These are phyloP conservation scores for Arctia plantaginis DNA, from an alignment of 2,888 invertebrate species.

Conservation along the genomic window DNA sequence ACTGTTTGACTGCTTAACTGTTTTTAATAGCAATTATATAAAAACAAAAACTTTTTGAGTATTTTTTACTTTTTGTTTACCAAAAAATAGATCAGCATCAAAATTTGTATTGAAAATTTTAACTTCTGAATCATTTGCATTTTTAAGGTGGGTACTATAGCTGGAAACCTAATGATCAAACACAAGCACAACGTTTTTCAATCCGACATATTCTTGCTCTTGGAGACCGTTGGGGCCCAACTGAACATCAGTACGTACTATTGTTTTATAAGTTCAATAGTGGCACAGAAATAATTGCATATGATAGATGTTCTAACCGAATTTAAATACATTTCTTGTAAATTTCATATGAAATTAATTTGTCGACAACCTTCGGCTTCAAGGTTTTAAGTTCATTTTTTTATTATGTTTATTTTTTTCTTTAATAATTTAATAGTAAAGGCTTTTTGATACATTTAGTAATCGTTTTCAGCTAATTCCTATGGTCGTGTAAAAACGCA, in stretches of 20 bases:
- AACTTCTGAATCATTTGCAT: not conserved
- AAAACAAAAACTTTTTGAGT: no score
- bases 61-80: not conserved
- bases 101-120: not conserved
- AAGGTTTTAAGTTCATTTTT: no score
- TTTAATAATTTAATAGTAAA: not conserved
- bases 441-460: not conserved
- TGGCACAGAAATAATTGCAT: not conserved
- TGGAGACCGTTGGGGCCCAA: constrained; percentile 66
- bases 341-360: not conserved
- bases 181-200: constrained; percentile 87
- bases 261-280: not conserved
- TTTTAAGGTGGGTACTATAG: constrained; percentile 87
- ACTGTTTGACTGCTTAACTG: not conserved
- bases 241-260: constrained; percentile 58
- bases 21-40: not conserved
- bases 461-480: constrained; percentile 52
- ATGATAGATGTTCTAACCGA: no score
- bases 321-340: not conserved
- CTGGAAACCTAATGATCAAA: constrained; percentile 90
- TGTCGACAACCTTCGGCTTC: no score
- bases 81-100: not conserved
- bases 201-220: constrained; percentile 88
- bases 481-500: constrained; percentile 47
- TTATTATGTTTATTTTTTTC: not conserved